A percentile compares a stretch with the other conserved stretches of the same genome.
These are phyloP conservation scores for Dryobates pubescens DNA, from an alignment of 2,797 vertebrate genomes.

Conservation along the genomic window DNA sequence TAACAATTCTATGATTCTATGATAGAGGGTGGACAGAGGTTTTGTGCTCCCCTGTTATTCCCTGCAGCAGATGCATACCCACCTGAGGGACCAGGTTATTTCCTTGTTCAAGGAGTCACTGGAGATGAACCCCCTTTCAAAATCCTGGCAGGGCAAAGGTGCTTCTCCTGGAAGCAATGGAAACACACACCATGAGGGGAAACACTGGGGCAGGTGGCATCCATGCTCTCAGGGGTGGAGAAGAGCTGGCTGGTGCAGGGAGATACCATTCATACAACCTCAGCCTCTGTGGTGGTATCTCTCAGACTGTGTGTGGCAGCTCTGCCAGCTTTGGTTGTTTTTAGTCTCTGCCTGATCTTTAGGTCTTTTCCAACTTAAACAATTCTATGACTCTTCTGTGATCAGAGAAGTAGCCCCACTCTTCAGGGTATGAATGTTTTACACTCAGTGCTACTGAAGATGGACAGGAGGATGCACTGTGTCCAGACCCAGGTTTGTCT, in stretches of 20 bases:
- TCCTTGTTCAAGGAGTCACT: not conserved
- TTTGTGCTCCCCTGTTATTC: not conserved
- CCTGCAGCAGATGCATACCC: not conserved
- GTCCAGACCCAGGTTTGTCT: not conserved
- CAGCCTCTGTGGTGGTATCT: not conserved
- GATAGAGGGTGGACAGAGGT: not conserved
- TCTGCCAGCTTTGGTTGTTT: not conserved
- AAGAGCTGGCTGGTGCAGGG: not conserved
- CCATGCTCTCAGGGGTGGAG: not conserved
- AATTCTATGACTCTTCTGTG: too few relatives aligned
- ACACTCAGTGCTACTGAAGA: not conserved
- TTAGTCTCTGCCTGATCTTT: not conserved
- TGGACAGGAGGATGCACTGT: not conserved
- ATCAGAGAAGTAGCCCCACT: not conserved
- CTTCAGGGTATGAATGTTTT: not conserved
- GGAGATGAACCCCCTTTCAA: not conserved
- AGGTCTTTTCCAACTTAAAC: too few relatives aligned
- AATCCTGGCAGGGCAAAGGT: not conserved
- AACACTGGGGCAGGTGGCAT: not conserved
- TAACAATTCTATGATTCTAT: too few relatives aligned
- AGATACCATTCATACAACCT: not conserved
- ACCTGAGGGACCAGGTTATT: not conserved
- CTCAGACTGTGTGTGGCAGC: not conserved
- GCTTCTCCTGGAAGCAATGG: not conserved
- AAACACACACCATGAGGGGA: not conserved